Evolutionary conservation across 1,140 invertebrate genomes (phyloP), one percentile per base, ranked within the genome.

Genomic region (Halictus rubicundus): DNA sequence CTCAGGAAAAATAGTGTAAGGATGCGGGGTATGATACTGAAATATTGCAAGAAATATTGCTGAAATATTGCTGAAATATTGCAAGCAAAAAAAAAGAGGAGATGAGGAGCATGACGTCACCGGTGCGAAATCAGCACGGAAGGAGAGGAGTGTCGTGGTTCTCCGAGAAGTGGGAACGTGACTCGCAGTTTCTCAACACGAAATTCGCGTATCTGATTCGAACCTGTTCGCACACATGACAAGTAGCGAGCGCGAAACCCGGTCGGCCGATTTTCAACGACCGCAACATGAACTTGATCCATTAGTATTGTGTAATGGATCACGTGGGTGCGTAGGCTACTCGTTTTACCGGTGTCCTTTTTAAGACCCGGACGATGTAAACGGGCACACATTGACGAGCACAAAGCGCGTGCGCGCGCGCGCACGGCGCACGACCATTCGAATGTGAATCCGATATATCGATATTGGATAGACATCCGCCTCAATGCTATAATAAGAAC

Each of bases 291-390:
- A 78, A 78, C 76, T 71, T 78, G 68, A 78, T 78, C 75, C 57
- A 78, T 78, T 78, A 78, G 59, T 16, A 78, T 78, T 78, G 76
- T 71, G 76, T 59, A 78, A 78, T 1, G 39, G 14, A 4, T 61
- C 42, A 32, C 59, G 59, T 54, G 46, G 32, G 68, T 63, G 59
- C 14, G 68, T 64, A 63, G 42, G 19, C 59, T 70, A 63, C 68
- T 78, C 46, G 59, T 78, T 77, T 78, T 71, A 49, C 59, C 9
- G 12, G 27, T 23, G 37, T 6, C 16, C 27, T 25, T 54, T 61
- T 49, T 77, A 49, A 61, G 49, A 63, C n/a, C 0, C 42, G 21
- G 19, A 3, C 23, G 54, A 76, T 42, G 1, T 60, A 77, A 69
- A 69, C 59, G 42, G 39, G 42, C 12, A 12, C 42, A 12, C 42